A percentile compares a stretch with the other conserved stretches of the same genome.
phyloP scores from a whole-genome alignment of 37 sponge, comb jelly and placozoan species.

The Diacarnus erythraeanus region DNA sequence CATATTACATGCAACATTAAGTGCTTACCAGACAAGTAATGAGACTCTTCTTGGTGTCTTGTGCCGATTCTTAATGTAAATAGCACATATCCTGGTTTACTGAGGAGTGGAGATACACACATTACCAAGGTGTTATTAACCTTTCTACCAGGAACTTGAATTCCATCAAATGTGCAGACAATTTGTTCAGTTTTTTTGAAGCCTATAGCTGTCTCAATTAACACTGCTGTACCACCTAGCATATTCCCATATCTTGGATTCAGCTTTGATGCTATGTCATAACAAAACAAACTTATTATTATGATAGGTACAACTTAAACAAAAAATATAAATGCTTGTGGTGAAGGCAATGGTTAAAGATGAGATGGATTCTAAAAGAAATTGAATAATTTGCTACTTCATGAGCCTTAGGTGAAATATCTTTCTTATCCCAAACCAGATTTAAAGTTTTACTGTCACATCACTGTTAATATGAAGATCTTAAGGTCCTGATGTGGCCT shows the following conservation, averaged over 20 bases:
- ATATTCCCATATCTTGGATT: constrained; percentile 54
- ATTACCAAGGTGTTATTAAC: constrained; percentile 14
- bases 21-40: constrained; percentile 5
- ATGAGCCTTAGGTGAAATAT: no score
- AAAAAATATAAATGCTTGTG: no score
- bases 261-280: no score
- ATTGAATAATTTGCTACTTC: no score
- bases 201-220: constrained; percentile 7
- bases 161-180: constrained; percentile 40
- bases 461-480: no score
- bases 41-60: neutral
- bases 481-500: no score
- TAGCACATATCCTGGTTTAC: constrained; percentile 16
- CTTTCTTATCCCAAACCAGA: no score
- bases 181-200: constrained; percentile 22
- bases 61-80: constrained; percentile 4
- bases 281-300: no score
- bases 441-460: no score
- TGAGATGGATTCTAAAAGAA: no score
- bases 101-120: constrained; percentile 44
- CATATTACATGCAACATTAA: neutral
- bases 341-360: no score
- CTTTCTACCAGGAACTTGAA: neutral
- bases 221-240: constrained; percentile 52
- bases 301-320: no score